Conservation (phyloP, 2,113 vertebrate species). For the Hemibagrus wyckioides region DNA sequence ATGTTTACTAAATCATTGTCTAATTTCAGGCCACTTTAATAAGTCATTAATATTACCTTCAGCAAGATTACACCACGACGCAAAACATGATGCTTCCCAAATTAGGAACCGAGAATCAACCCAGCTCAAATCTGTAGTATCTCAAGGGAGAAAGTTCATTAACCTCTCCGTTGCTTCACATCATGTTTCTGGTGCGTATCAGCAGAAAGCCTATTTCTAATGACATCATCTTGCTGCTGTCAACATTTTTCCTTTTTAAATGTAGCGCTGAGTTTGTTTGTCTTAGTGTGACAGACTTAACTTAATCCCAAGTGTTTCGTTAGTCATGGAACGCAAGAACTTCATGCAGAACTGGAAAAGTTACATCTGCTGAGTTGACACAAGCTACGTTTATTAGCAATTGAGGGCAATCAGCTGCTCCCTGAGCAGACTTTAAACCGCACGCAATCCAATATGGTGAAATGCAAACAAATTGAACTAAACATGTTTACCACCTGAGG, state of each 20-base stretch:
- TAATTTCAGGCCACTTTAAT: neutral
- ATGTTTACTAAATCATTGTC: neutral
- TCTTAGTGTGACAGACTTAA: conserved; percentile 3
- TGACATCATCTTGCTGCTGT: conserved; percentile 23
- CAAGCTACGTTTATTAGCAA: neutral
- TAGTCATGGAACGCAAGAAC: neutral
- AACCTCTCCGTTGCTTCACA: conserved; percentile 18
- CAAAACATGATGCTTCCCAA: neutral
- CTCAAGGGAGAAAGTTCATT: conserved; percentile 35
- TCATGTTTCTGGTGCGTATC: neutral
- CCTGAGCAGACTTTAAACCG: neutral
- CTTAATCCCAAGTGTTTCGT: conserved; percentile 29
- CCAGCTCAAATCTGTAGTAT: neutral
- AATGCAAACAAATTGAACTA: neutral
- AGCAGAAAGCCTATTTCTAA: conserved; percentile 25
- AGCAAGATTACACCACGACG: neutral
- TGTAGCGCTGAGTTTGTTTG: neutral
- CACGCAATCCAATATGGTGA: neutral
- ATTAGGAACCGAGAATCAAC: neutral
- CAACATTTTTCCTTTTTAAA: conserved; percentile 16
- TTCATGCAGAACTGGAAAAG: neutral
- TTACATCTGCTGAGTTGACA: conserved; percentile 17
- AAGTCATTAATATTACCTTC: conserved; percentile 5
- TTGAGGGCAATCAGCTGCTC: neutral
- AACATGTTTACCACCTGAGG: neutral